Conservation (phyloP, 1,140 invertebrate genomes). For the Camponotus floridanus region DNA sequence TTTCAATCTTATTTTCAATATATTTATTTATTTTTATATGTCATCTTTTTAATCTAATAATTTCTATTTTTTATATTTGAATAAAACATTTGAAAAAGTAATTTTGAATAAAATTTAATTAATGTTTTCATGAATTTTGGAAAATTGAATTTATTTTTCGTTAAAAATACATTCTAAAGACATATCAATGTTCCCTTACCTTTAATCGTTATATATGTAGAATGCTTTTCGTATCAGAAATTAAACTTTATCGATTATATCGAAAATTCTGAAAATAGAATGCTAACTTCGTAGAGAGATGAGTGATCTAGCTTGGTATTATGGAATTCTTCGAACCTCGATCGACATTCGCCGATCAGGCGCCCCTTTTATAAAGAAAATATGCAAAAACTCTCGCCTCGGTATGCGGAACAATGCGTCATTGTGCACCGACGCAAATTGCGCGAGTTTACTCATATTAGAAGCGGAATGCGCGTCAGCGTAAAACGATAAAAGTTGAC, state of each 20-base stretch:
- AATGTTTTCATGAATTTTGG: no score
- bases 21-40: no score
- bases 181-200: no score
- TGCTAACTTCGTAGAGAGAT: background rate
- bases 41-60: no score
- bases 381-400: constrained; percentile 11
- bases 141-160: no score
- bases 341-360: background rate
- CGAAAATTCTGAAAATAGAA: background rate
- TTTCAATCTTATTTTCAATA: no score
- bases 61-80: no score
- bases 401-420: constrained; percentile 22
- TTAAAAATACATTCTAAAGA: no score
- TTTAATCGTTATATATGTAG: no score
- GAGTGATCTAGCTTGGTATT: background rate
- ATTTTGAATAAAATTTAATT: no score
- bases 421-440: constrained; percentile 42
- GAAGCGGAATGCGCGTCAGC: background rate
- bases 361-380: constrained; percentile 22
- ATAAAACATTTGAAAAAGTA: no score
- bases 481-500: background rate
- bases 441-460: constrained; percentile 6
- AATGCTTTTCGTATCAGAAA: background rate
- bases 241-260: background rate
- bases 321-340: constrained; percentile 25